Evolutionary conservation across 1,140 invertebrate genomes (phyloP).

Genomic region (Drosophila elegans): DNA sequence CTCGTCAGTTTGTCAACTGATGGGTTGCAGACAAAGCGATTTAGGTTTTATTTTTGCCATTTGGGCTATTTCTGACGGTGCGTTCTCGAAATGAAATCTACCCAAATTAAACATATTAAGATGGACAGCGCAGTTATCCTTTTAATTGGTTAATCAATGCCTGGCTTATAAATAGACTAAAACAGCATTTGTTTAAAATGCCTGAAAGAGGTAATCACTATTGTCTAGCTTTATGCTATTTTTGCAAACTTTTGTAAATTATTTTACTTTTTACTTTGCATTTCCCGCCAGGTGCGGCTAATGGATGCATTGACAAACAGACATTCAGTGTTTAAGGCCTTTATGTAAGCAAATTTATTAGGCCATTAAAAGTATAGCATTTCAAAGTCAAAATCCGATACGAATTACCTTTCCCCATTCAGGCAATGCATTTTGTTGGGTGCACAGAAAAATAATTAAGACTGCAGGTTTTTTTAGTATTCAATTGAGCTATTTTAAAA

Average conservation of each 20-base stretch:
- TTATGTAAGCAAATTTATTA: slow-evolving; percentile 18
- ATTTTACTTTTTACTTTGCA: slow-evolving; percentile 2
- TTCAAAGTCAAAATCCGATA: slow-evolving; percentile 37
- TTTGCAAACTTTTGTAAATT: not conserved
- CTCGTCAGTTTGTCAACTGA: slow-evolving; percentile 33
- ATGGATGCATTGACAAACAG: not conserved
- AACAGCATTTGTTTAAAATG: not conserved
- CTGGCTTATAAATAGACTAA: not conserved
- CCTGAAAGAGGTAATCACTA: not conserved
- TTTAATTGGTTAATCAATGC: not conserved
- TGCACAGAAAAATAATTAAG: not conserved
- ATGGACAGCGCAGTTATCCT: slow-evolving; percentile 18
- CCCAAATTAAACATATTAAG: slow-evolving; percentile 42
- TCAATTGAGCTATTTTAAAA: too few relatives aligned
- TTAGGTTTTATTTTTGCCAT: slow-evolving; percentile 29
- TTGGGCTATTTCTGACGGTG: slow-evolving; percentile 39
- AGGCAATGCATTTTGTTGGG: not conserved
- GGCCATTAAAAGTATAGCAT: slow-evolving; percentile 8
- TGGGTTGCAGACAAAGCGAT: slow-evolving; percentile 23
- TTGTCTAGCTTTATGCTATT: not conserved
- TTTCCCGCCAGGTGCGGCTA: not conserved
- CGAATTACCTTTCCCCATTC: slow-evolving; percentile 22
- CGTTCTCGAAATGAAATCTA: slow-evolving; percentile 24
- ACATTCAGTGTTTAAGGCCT: not conserved
- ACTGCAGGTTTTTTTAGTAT: too few relatives aligned